Conservation (phyloP, 2,113 vertebrate species). For the Phainopepla nitens region DNA sequence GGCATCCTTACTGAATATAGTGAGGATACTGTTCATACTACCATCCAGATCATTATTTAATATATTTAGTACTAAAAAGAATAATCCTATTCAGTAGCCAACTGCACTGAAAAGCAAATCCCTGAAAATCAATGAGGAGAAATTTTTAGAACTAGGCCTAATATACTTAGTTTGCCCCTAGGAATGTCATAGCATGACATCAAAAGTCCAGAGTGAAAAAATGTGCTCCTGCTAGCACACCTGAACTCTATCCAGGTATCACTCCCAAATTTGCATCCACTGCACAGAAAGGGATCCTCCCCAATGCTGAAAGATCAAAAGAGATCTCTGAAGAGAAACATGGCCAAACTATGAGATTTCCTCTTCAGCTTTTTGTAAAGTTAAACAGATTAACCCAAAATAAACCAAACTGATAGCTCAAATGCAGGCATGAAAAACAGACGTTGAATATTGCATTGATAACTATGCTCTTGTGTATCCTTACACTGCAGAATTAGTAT, state of each 20-base stretch:
- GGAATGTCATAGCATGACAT: background rate
- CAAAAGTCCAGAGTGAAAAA: background rate
- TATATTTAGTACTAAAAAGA: background rate
- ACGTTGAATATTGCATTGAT: background rate
- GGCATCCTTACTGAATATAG: background rate
- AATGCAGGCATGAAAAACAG: background rate
- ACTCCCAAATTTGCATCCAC: background rate
- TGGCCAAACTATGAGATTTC: background rate
- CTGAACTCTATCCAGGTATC: accelerated
- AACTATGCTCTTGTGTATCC: background rate
- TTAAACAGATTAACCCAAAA: background rate
- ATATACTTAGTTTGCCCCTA: background rate
- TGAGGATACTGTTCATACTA: background rate
- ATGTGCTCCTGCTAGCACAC: background rate
- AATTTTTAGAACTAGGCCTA: background rate
- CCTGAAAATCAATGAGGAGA: background rate
- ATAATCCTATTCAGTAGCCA: background rate
- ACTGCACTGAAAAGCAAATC: background rate
- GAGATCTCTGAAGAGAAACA: background rate
- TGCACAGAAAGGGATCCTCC: background rate
- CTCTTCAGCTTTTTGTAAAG: background rate
- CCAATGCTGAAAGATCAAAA: background rate
- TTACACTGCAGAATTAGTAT: background rate
- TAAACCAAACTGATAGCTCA: background rate
- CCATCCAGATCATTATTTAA: background rate